Evolutionary conservation across 1,140 invertebrate genomes (phyloP).

Genomic region (Drosophila pallidifrons): DNA sequence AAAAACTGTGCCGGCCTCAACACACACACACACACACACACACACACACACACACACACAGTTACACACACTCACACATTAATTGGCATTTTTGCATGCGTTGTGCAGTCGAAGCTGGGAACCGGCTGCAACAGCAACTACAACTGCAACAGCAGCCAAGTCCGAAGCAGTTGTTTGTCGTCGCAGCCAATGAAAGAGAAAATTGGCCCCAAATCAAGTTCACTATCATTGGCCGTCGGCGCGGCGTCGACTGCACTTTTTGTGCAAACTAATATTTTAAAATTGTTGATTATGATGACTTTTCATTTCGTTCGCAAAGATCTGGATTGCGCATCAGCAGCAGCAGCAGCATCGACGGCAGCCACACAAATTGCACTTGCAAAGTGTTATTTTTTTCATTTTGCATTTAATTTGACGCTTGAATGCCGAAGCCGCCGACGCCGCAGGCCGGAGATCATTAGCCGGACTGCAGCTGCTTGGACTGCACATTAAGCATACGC

Average conservation of each 20-base stretch:
- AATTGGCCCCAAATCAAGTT: conserved; percentile 70
- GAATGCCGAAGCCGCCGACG: conserved; percentile 35
- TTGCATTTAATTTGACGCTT: conserved; percentile 63
- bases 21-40: conserved; percentile 23
- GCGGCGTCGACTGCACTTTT: conserved; percentile 46
- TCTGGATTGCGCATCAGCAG: conserved; percentile 59
- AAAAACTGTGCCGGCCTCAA: conserved; percentile 52
- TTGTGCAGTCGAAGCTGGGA: conserved; percentile 36
- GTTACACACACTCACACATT: conserved; percentile 28
- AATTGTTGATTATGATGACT: conserved; percentile 73
- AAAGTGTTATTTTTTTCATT: conserved; percentile 41
- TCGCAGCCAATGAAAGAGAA: conserved; percentile 65
- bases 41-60: conserved; percentile 13
- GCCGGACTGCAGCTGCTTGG: conserved; percentile 31
- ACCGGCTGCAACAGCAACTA: conserved; percentile 41
- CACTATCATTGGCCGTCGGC: conserved; percentile 61
- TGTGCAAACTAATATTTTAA: conserved; percentile 69
- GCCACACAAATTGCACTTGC: conserved; percentile 46
- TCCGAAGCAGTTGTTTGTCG: conserved; percentile 6
- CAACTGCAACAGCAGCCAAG: no score
- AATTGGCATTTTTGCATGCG: conserved; percentile 69
- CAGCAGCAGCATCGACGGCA: conserved; percentile 26
- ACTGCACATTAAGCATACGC: conserved; percentile 54
- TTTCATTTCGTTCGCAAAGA: conserved; percentile 62
- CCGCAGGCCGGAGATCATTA: conserved; percentile 40